Conservation (phyloP, 2,113 vertebrate species). For the Redunca redunca region DNA sequence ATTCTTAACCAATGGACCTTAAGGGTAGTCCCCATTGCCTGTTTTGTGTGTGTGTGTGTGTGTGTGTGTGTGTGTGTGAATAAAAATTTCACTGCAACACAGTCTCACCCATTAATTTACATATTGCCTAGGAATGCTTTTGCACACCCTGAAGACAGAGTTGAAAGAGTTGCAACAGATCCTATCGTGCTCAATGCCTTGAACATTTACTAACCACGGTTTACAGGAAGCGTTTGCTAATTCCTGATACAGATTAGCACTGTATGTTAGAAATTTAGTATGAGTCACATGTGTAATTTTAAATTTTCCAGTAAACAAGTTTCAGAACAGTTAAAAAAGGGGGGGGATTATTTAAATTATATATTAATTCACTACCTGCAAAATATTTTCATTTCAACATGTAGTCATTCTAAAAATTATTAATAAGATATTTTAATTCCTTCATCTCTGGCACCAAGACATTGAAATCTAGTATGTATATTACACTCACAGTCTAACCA, state of each 20-base stretch:
- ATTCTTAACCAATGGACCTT: not conserved
- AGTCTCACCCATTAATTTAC: not conserved
- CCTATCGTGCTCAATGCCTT: not conserved
- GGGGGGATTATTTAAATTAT: not conserved
- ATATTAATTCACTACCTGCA: not conserved
- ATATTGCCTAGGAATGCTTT: too few species aligned
- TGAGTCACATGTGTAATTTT: not conserved
- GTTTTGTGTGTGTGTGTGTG: too few species aligned
- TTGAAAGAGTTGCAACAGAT: not conserved
- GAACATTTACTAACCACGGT: not conserved
- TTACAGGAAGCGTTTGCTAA: not conserved
- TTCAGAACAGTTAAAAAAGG: not conserved
- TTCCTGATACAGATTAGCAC: not conserved
- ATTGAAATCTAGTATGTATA: not conserved
- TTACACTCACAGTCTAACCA: not conserved
- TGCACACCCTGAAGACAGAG: rapidly evolving
- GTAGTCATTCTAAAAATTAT: not conserved
- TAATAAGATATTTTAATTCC: not conserved
- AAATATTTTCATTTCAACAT: not conserved
- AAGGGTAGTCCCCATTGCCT: not conserved
- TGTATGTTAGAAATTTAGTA: rapidly evolving
- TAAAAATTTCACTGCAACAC: not conserved
- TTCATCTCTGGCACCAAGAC: not conserved
- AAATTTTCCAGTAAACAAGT: not conserved
- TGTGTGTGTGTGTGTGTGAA: not conserved